These are phyloP conservation scores for Lanistes nyassanus DNA, from an alignment of 1,140 invertebrate genomes.

Conservation along the genomic window DNA sequence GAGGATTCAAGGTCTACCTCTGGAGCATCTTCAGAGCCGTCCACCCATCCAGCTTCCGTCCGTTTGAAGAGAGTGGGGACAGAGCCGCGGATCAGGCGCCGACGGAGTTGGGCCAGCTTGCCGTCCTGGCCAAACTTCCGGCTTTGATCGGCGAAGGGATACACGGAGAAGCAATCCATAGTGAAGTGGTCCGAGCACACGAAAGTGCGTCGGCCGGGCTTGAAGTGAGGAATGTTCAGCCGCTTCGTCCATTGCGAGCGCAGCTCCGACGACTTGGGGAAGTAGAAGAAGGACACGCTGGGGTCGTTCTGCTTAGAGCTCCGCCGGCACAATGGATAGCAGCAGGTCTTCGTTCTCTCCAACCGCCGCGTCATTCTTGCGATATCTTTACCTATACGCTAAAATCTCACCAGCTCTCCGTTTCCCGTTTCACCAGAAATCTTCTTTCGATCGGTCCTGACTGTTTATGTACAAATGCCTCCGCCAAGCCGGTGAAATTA, in stretches of 20 bases:
- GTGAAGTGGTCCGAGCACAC: conserved; percentile 21
- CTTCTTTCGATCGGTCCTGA: no score
- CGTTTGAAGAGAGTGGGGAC: conserved; percentile 1
- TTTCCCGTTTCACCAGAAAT: no score
- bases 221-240: conserved; percentile 5
- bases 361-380: neutral
- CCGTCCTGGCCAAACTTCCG: neutral
- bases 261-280: conserved; percentile 1
- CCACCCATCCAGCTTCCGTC: neutral
- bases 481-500: no score
- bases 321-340: conserved; percentile 11
- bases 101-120: neutral
- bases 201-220: conserved; percentile 10
- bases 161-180: neutral
- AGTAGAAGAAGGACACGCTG: conserved; percentile 24
- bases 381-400: no score
- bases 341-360: conserved; percentile 16
- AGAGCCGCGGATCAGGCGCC: conserved; percentile 7
- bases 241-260: conserved; percentile 12
- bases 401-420: no score
- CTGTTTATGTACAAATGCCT: no score
- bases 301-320: conserved; percentile 1
- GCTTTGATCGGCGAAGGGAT: neutral
- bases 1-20: no score
- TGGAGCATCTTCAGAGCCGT: neutral